These are phyloP conservation scores for Parnassius orleans DNA, from an alignment of 2,888 invertebrate genomes.

Conservation along the genomic window DNA sequence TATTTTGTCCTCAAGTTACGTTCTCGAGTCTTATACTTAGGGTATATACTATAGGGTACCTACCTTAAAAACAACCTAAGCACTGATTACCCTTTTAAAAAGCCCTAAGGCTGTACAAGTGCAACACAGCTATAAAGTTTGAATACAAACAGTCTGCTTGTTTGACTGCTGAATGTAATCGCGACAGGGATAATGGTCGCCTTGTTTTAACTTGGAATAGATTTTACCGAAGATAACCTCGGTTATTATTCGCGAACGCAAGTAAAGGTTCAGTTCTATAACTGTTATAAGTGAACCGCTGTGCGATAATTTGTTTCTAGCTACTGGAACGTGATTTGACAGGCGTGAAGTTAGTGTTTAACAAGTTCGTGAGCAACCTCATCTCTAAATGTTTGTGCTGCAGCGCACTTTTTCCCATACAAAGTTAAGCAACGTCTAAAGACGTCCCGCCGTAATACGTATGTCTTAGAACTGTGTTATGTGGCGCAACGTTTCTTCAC, in stretches of 20 bases:
- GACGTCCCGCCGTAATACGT: too few relatives aligned
- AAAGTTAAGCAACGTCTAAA: too few relatives aligned
- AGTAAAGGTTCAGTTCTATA: neutral
- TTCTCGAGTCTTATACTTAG: conserved; percentile 8
- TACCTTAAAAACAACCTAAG: conserved; percentile 5
- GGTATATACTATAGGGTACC: neutral
- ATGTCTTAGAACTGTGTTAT: too few relatives aligned
- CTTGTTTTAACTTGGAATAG: conserved; percentile 15
- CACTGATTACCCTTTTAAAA: conserved; percentile 17
- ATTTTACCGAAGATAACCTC: conserved; percentile 16
- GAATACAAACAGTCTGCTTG: conserved; percentile 5
- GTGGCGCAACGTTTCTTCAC: too few relatives aligned
- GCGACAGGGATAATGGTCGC: conserved; percentile 10
- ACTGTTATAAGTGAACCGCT: conserved; percentile 1
- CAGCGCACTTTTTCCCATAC: too few relatives aligned
- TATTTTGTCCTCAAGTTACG: too few relatives aligned
- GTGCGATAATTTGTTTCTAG: conserved; percentile 16
- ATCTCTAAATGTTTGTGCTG: too few relatives aligned
- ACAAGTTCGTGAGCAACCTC: too few relatives aligned
- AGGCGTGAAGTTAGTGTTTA: conserved; percentile 4
- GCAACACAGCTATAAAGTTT: conserved; percentile 18
- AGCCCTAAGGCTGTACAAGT: conserved; percentile 9
- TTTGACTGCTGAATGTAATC: conserved; percentile 18
- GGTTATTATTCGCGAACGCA: conserved; percentile 13
- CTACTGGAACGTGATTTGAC: conserved; percentile 15